Evolutionary conservation across 37 sponge, comb jelly and placozoan genomes (phyloP), one percentile per base, ranked within the genome.

Genomic region (Oopsacas minuta): DNA sequence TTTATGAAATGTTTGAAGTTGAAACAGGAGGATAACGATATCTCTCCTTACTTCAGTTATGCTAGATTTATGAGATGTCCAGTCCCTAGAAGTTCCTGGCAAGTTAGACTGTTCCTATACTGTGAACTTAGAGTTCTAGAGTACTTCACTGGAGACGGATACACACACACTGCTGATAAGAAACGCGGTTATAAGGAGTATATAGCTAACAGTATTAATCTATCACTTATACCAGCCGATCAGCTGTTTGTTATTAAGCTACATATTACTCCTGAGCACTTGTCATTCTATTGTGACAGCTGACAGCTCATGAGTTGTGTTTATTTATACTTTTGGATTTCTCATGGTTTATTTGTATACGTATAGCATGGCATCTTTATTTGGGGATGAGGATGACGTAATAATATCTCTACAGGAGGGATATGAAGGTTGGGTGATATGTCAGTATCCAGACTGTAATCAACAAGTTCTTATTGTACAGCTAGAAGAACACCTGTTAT

Each of bases 121-220:
- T 90, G 91, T 52, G 91, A 90, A 61, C 81, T 90, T 23, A 83
- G 91, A 52, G 53, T 90, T 8, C 39, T 90, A 37, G 89, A 88
- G 35, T 53, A 85, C 38, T 90, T 88, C 82, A 83, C 38, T 34
- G 91, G 91, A 23, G 88, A 90, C 69, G 91, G 91, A 8, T 81
- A 88, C 84, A 88, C 91, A n/a, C 35, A 0, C 0, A 49, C 38
- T 17, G 52, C 85, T 30, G 84, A 39, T 35, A 81, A 42, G 75
- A 61, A 61, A n/a, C 20, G 5, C 28, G 75, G 39, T 38, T 37
- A 82, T 15, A 39, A 39, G 23, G 83, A 39, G 83, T 39, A 30
- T 15, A 82, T 37, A 5, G 42, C 42, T 12, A 82, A 39, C 83
- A 39, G 28, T 82, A 23, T 82, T 38, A 39, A 17, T 25, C 75